These are phyloP conservation scores for Venustaconcha ellipsiformis DNA, from an alignment of 1,140 invertebrate species.

Conservation along the genomic window DNA sequence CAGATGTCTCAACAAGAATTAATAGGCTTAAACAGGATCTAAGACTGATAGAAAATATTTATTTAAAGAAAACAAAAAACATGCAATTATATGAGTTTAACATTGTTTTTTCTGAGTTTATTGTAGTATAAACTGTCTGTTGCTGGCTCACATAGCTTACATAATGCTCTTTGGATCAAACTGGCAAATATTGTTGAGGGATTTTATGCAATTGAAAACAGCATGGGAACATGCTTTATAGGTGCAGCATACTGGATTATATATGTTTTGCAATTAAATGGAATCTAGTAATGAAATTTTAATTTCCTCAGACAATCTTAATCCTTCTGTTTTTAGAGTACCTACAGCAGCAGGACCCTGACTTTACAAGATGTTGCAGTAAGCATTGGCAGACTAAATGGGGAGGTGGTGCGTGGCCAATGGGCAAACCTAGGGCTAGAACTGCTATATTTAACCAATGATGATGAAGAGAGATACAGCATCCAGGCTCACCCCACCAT, in stretches of 20 bases:
- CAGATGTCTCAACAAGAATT: no score
- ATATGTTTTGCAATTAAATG: no score
- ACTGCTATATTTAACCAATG: slow-evolving; percentile 73
- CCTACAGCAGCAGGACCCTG: slow-evolving; percentile 68
- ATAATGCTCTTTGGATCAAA: no score
- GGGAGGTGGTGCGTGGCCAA: slow-evolving; percentile 69
- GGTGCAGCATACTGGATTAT: not conserved
- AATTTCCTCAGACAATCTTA: not conserved
- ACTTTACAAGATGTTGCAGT: slow-evolving; percentile 67
- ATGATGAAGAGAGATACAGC: slow-evolving; percentile 74
- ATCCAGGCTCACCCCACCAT: slow-evolving; percentile 72
- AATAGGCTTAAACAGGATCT: no score
- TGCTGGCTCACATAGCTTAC: no score
- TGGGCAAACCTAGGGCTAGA: slow-evolving; percentile 73
- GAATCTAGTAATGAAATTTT: not conserved
- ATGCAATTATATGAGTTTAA: no score
- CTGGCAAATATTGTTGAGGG: not conserved
- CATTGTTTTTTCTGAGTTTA: no score
- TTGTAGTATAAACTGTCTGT: no score
- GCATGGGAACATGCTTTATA: not conserved
- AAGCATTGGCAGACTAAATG: slow-evolving; percentile 68
- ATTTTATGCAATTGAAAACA: not conserved
- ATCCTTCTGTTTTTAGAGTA: slow-evolving; percentile 53
- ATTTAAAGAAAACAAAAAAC: no score
- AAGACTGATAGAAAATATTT: no score